Base-by-base conservation (phyloP, 2,797 vertebrate genomes). In the Mycteria americana region DNA sequence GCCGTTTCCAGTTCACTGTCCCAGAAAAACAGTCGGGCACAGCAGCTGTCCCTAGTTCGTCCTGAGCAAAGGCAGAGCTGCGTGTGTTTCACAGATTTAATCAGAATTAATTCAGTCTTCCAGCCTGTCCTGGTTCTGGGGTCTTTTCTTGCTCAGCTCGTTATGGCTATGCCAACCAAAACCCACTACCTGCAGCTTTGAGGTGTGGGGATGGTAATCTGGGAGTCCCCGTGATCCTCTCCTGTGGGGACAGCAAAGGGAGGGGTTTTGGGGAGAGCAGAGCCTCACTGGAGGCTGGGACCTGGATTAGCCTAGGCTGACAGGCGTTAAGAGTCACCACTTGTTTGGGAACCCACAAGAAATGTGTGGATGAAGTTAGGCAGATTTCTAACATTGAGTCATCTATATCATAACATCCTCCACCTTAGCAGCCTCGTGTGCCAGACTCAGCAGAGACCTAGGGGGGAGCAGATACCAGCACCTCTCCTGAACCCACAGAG, bases 1-100 rank as follows among this genome's bases (percentile, higher is more conserved):
- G 67, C 91, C 3, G 0, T 23, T 92, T 88, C 84, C 94, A 94
- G 89, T 88, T 91, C 95, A 65, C 43, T 88, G 91, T 90, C 92
- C 93, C 85, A 92, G 85, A 92, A 95, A 89, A 67, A 68, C 54
- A 74, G 63, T 37, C 3, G 0, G 73, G 45, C 45, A 56, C 9
- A 65, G 87, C 91, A 93, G 85, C 95, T 95, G 88, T 72, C 74
- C 81, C 56, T 57, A 27, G 51, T 57, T 64, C 1, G 2, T 94
- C 82, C 77, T 6, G 19, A 91, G 84, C 69, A 89, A 82, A 69
- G 41, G 43, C 67, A 92, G 59, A 83, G 31, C 35, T 25, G 67
- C 63, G 65, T 73, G 65, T 57, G 9, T 79, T 82, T 70, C 77
- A 85, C 7, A 4, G 73, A 77, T 84, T 89, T 53, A 57, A 88